phyloP scores from a whole-genome alignment of 2,797 vertebrate species.

The Novumbra hubbsi region DNA sequence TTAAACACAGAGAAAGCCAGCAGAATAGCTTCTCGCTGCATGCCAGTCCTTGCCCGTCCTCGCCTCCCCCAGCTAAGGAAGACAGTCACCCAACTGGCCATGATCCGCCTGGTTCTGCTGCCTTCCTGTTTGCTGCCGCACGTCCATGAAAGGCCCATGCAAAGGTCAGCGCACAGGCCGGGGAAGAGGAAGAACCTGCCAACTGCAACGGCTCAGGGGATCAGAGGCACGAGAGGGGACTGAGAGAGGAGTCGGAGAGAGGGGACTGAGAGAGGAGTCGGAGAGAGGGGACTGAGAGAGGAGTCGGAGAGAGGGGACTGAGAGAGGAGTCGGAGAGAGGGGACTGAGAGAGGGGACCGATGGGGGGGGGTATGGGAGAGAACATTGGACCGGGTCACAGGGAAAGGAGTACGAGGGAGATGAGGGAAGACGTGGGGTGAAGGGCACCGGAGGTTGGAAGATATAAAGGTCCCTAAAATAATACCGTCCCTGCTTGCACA shows the following conservation, averaged over 20 bases:
- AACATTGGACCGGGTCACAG: no score
- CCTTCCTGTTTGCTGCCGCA: conserved; percentile 29
- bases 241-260: conserved; percentile 26
- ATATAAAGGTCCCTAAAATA: background rate
- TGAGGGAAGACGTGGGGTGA: no score
- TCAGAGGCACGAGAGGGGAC: conserved; percentile 47
- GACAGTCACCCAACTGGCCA: conserved; percentile 18
- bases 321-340: background rate
- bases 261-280: conserved; percentile 22
- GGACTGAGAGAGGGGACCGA: no score
- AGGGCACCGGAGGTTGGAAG: background rate
- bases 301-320: conserved; percentile 10
- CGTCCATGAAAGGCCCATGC: conserved; percentile 53
- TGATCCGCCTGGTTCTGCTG: conserved; percentile 15
- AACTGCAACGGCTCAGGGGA: background rate
- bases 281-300: background rate
- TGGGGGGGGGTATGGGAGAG: no score
- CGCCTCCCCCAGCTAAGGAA: conserved; percentile 28
- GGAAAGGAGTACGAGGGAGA: conserved; percentile 24
- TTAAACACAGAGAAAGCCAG: conserved; percentile 18
- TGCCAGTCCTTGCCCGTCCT: conserved; percentile 21
- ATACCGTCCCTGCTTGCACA: background rate
- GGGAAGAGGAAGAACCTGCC: background rate
- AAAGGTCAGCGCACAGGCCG: conserved; percentile 50
- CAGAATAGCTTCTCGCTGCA: background rate